Percentiles rank a stretch among this genome's conserved stretches.
Conservation (phyloP, 2,797 vertebrate species). For the Sebastes steindachneri region DNA sequence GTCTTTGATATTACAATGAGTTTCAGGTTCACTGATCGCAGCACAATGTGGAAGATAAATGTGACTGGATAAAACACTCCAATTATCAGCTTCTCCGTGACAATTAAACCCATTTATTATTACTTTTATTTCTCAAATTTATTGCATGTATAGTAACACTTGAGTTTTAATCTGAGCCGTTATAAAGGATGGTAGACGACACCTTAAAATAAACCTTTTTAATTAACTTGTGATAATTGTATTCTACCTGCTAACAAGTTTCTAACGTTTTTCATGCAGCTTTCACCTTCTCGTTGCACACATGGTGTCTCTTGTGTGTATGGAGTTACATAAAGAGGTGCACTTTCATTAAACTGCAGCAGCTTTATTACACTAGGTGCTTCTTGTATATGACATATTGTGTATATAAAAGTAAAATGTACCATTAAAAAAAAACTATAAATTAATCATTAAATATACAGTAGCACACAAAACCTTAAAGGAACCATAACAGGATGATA, state of each 20-base stretch:
- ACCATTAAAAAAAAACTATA: not conserved
- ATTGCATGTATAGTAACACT: not conserved
- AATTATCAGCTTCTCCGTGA: conserved; percentile 6
- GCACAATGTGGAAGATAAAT: conserved; percentile 28
- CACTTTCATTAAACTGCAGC: not conserved
- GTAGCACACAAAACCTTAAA: not conserved
- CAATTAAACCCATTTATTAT: not conserved
- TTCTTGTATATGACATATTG: not conserved
- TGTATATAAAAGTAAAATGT: not conserved
- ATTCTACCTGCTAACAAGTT: not conserved
- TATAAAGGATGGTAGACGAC: not conserved
- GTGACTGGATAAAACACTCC: conserved; percentile 15
- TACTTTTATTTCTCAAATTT: not conserved
- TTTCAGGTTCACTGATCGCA: conserved; percentile 50
- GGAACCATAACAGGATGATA: not conserved
- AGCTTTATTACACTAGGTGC: not conserved
- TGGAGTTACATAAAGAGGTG: not conserved
- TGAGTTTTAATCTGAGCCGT: not conserved
- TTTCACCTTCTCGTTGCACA: not conserved
- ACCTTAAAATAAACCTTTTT: not conserved
- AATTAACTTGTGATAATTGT: conserved; percentile 13
- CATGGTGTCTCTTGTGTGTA: not conserved
- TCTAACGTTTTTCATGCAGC: not conserved
- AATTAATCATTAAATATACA: not conserved
- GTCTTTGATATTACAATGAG: conserved; percentile 53